These are phyloP conservation scores for Hesperia comma DNA, from an alignment of 2,888 invertebrate genomes.

Conservation along the genomic window DNA sequence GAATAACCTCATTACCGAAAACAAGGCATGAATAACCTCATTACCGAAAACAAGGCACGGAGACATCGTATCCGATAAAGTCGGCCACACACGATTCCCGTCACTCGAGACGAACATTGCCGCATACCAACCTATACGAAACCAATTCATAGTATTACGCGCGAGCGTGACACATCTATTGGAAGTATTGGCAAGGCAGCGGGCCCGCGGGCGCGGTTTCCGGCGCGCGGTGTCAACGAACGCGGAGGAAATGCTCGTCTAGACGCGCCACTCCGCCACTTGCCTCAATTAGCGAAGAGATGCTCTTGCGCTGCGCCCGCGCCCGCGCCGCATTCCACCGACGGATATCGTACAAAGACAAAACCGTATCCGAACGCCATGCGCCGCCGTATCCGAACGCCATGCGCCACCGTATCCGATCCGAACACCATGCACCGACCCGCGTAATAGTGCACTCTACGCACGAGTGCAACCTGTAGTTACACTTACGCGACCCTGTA, in stretches of 20 bases:
- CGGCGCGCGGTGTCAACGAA: constrained; percentile 55
- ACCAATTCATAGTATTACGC: no score
- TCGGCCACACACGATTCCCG: no score
- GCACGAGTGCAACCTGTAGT: no score
- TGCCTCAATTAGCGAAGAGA: constrained; percentile 49
- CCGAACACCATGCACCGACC: background rate
- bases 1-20: no score
- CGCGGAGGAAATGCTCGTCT: constrained; percentile 63
- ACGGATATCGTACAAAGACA: background rate
- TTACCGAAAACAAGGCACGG: no score
- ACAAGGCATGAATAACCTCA: no score
- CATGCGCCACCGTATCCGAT: no score
- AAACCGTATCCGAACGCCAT: background rate
- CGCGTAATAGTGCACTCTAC: no score
- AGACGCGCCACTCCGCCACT: constrained; percentile 47
- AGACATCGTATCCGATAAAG: no score
- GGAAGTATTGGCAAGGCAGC: background rate
- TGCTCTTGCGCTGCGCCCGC: constrained; percentile 44
- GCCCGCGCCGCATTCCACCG: constrained; percentile 31
- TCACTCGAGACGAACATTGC: no score
- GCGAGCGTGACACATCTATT: constrained; percentile 1
- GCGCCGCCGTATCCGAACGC: background rate
- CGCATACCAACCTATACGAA: no score
- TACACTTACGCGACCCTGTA: no score
- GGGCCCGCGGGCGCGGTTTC: constrained; percentile 29